Base-by-base conservation (phyloP, 2,797 vertebrate species). In the Selene dorsalis region DNA sequence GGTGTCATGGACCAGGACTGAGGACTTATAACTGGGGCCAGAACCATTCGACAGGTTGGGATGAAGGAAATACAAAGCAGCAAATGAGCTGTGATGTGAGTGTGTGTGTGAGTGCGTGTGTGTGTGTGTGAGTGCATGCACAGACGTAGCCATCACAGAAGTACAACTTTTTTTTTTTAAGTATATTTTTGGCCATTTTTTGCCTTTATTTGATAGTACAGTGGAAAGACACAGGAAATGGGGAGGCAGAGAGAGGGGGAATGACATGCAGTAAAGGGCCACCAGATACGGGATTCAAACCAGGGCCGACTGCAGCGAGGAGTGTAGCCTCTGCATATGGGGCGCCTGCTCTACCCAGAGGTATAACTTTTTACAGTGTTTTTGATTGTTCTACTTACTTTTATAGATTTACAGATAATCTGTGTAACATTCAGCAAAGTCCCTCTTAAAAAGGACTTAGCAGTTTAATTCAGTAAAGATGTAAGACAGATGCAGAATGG, bases 51-150 rank as follows among this genome's bases (percentile, higher is more conserved):
- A 53, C 35, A 32, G 65, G 22, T 61, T 28, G 20, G 28, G 28
- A 55, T 35, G 24, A 48, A 66, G 55, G 22, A 57, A 24, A 48
- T 13, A 45, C 20, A 55, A 61, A 59, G 18, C 65, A 62, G 43
- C 9, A 24, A 77, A 74, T 59, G 41, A 63, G 20, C 9, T 80
- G 32, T 50, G 79, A 68, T 94, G 92, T 93, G 94, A 32, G 86
- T 6, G 85, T 88, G 88, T 73, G 90, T 64, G 91, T 75, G 87
- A 87, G 11, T 92, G 2, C 5, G 7, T 35, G 32, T 35, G 32
- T 35, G 32, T 35, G 74, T 75, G 85, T 83, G 82, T 85, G 35
- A 9, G 55, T 75, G 82, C 30, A 53, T 65, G 60, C 50, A 61
- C 84, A 82, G 79, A 81, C 57, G 20, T 65, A 79, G 74, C 53